These are phyloP conservation scores for Gnatocerus cornutus DNA, from an alignment of 2,888 invertebrate species.

Conservation along the genomic window DNA sequence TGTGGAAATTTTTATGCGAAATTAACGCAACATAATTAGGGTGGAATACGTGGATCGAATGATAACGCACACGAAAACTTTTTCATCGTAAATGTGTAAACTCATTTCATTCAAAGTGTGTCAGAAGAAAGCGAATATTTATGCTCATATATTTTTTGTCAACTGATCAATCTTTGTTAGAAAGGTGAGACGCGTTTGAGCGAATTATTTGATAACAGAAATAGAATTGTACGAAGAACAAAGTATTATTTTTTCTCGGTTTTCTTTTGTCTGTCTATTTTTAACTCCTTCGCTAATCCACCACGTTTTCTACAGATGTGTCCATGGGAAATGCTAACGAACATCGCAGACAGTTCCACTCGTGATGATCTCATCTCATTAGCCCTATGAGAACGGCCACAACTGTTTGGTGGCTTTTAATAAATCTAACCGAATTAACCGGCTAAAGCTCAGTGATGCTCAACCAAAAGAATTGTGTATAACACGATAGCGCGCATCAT, in stretches of 20 bases:
- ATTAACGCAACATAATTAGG: constrained; percentile 19
- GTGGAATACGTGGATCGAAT: constrained; percentile 5
- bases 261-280: not conserved
- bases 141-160: no score
- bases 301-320: constrained; percentile 24
- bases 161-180: no score
- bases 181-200: no score
- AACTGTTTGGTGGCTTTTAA: not conserved
- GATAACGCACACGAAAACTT: constrained; percentile 23
- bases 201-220: no score
- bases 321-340: constrained; percentile 35
- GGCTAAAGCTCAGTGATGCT: not conserved
- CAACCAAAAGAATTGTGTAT: constrained; percentile 1
- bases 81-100: constrained; percentile 1
- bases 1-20: constrained; percentile 7
- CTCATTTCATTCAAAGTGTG: no score
- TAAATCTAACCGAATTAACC: not conserved
- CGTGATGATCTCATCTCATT: constrained; percentile 32
- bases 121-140: no score
- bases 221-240: no score
- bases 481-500: not conserved
- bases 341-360: constrained; percentile 21
- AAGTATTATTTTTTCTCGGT: no score
- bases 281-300: not conserved
- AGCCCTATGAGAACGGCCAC: constrained; percentile 6